phyloP scores from a whole-genome alignment of 2,797 vertebrate genomes.

The Bryconaethiops microstoma region DNA sequence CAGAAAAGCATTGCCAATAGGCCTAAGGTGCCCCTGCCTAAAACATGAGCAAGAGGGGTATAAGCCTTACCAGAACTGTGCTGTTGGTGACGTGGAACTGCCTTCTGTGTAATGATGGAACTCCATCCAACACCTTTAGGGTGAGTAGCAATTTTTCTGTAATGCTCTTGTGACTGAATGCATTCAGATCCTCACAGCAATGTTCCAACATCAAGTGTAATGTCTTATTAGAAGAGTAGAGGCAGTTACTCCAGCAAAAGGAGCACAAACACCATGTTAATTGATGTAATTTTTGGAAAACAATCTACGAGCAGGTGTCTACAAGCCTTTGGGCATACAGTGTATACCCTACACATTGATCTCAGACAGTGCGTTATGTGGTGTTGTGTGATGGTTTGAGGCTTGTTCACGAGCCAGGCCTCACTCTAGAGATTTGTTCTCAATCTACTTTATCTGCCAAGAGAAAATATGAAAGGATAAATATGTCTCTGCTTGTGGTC shows the following conservation, averaged over 20 bases:
- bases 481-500: conserved; percentile 28
- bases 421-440: conserved; percentile 18
- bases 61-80: background rate
- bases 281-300: background rate
- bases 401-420: background rate
- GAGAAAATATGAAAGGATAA: conserved; percentile 18
- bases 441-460: conserved; percentile 16
- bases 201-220: background rate
- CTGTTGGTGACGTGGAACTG: background rate
- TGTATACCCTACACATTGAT: background rate
- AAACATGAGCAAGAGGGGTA: too few species aligned
- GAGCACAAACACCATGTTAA: background rate
- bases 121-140: background rate
- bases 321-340: background rate
- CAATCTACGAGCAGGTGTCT: background rate
- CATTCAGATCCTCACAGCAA: background rate
- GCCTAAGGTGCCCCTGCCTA: too few species aligned
- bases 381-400: background rate
- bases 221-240: background rate
- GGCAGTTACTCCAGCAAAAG: background rate
- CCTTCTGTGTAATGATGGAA: background rate
- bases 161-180: background rate
- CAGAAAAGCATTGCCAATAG: too few species aligned
- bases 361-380: background rate
- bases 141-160: background rate